Conservation (phyloP, 2,888 invertebrate species). For the Drosophila macrothrix region DNA sequence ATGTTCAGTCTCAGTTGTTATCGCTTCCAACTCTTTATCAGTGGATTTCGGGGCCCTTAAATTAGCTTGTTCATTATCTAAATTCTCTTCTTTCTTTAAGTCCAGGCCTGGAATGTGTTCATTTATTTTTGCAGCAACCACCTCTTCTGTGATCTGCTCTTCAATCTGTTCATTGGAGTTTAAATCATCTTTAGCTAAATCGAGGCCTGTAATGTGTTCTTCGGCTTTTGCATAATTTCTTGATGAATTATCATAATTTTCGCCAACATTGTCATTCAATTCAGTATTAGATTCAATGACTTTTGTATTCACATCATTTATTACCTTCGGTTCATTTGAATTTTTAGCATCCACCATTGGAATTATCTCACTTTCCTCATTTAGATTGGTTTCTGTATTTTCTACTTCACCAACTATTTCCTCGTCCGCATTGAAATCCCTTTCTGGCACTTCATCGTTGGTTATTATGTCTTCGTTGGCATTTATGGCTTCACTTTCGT, state of each 20-base stretch:
- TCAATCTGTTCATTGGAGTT: neutral
- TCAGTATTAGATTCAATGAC: neutral
- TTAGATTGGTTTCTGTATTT: neutral
- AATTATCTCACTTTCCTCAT: neutral
- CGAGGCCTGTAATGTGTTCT: neutral
- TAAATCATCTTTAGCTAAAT: neutral
- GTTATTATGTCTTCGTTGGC: neutral
- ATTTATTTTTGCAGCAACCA: neutral
- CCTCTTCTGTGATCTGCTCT: neutral
- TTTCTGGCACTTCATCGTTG: neutral
- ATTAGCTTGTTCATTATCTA: neutral
- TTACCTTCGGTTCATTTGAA: neutral
- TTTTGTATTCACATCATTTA: neutral
- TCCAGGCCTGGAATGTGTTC: constrained; percentile 8
- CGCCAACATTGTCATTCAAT: neutral
- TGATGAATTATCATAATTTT: neutral
- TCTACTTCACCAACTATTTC: neutral
- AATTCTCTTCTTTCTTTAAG: neutral
- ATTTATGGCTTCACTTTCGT: neutral
- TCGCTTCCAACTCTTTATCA: neutral
- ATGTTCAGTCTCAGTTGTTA: neutral
- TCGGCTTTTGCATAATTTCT: neutral
- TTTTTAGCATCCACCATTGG: neutral
- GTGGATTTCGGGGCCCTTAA: neutral
- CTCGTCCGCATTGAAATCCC: neutral